Evolutionary conservation across 1,140 invertebrate genomes (phyloP), one percentile per base, ranked within the genome.

Genomic region (Sarcophaga peregrina): DNA sequence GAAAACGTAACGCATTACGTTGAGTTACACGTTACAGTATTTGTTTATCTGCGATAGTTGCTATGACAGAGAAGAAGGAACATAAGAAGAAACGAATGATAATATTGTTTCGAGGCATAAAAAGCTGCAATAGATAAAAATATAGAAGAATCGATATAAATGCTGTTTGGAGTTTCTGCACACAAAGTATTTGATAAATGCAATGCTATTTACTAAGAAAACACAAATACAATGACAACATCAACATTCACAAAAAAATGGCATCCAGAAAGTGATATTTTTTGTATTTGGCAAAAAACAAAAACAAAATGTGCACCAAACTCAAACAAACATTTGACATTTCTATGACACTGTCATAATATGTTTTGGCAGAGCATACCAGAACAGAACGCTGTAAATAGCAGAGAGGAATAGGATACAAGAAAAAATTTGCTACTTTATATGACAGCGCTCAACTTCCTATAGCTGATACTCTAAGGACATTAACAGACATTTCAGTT

Each of bases 241-340:
- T 37, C 25, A 37, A 37, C 25, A 37, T 37, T 4, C 25, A 37
- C 4, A 37, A 37, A 37, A 37, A 37, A 37, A 4, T 4, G 4
- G 25, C 1, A 37, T 37, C 4, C 25, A 37, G 25, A 37, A 37
- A 15, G n/a, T 62, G 54, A 68, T 25, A 25, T 68, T 20, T 68
- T 25, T 68, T 68, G 50, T 52, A 52, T 20, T 68, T 68, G 58
- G 17, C 62, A 10, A 68, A 20, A 68, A n/a, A 68, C 62, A 68
- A 37, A 37, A 37, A 37, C 25, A 37, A 37, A 37, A 37, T 20
- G n/a, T 58, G 54, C 62, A 8, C 20, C 10, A 68, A 52, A 68
- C 62, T 68, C 62, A 68, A 68, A 68, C 58, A 68, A 68, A 17
- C 62, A 68, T 68, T 68, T 68, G 62, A 68, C 62, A 68, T 68